Evolutionary conservation across 2,797 vertebrate species (phyloP), one percentile per base, ranked within the genome.

Genomic region (Dromococcyx pavoninus): DNA sequence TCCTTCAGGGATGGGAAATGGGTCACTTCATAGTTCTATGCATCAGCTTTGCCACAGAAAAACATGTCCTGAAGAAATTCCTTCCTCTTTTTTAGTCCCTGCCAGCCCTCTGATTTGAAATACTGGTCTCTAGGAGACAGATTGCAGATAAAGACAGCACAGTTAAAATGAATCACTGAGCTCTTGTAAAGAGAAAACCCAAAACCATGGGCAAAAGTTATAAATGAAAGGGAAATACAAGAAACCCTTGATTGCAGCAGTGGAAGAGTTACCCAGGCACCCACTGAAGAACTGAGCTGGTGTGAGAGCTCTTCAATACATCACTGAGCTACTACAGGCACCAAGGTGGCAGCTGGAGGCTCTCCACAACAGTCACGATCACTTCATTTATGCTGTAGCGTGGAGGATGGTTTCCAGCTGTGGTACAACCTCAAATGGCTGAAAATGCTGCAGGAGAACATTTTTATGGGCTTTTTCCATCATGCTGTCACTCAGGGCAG

Each of bases 301-400:
- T 14, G 6, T 17, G 16, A 44, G 19, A 2, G 17, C 25, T 53
- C n/a, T 15, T 14, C 43, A 11, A 2, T 5, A 27, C 13, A 22
- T 35, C 28, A 5, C 43, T 0, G 18, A 37, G 32, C 15, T 33
- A 32, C 30, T 43, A 13, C 30, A 35, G 32, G 58, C 14, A 57
- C 11, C 24, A 13, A 13, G 32, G 41, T 0, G 0, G 43, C 62
- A 23, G 35, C 2, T 5, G 0, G 43, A 27, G 25, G 37, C n/a
- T 17, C 24, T 51, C 48, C 48, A 62, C 35, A 24, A 25, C 57
- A 22, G 17, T 9, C 3, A 0, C 25, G 32, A 43, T 14, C 27
- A 5, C 21, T 53, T 58, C n/a, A 13, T 46, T 48, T 17, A 17
- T 2, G 41, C 32, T 22, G 7, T 14, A 43, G 33, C 35, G 61